phyloP scores from a whole-genome alignment of 2,797 vertebrate species.

The Pogoniulus pusillus region DNA sequence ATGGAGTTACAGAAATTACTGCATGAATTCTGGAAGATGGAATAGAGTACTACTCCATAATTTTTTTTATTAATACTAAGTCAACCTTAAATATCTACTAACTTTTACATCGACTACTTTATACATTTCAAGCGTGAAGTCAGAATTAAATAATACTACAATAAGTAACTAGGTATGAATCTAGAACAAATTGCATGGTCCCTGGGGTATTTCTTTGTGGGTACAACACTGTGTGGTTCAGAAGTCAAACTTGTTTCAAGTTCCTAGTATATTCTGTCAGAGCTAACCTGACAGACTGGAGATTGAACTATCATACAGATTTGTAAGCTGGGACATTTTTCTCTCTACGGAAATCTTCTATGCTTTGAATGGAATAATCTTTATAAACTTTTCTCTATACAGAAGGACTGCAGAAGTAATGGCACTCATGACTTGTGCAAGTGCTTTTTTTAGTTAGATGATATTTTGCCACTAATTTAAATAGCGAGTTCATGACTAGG shows the following conservation, averaged over 20 bases:
- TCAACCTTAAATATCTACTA: background rate
- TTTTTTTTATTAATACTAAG: background rate
- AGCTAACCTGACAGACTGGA: background rate
- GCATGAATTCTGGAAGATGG: background rate
- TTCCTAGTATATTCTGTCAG: background rate
- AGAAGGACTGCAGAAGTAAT: background rate
- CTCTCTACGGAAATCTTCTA: background rate
- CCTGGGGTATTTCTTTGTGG: background rate
- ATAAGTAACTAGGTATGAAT: background rate
- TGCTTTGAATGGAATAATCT: background rate
- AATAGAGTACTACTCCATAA: background rate
- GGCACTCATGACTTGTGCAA: background rate
- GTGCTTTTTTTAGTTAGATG: background rate
- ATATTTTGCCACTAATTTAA: background rate
- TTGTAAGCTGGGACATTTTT: background rate
- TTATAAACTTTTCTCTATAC: background rate
- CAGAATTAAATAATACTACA: background rate
- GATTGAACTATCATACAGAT: background rate
- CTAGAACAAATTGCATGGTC: background rate
- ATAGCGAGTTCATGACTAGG: background rate
- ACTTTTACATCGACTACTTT: background rate
- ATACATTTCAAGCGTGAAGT: background rate
- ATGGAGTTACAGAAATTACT: background rate
- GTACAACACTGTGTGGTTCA: background rate
- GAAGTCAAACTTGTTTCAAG: background rate